Percentiles rank a stretch among this genome's conserved stretches.
Evolutionary conservation across 2,888 invertebrate species (phyloP).

Genomic region (Volucella inflata): DNA sequence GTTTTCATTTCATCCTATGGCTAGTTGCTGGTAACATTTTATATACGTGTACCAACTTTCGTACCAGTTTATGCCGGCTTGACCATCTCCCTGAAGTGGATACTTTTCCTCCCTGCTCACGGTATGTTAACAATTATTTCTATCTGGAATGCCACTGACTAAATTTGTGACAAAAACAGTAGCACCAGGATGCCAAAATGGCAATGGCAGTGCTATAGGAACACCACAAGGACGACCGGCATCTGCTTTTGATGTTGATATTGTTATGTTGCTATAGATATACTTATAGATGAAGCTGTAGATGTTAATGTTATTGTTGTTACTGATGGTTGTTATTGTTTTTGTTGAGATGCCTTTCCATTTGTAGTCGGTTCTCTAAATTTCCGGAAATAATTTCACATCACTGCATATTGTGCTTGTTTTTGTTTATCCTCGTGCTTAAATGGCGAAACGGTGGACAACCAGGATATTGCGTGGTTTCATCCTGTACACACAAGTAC

Average conservation of each 20-base stretch:
- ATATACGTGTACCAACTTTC: no score
- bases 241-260: constrained; percentile 59
- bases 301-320: constrained; percentile 34
- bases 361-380: constrained; percentile 48
- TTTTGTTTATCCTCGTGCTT: constrained; percentile 58
- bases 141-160: constrained; percentile 54
- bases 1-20: constrained; percentile 24
- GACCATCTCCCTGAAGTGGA: constrained; percentile 29
- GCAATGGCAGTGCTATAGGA: neutral
- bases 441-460: constrained; percentile 55
- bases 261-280: constrained; percentile 8
- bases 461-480: constrained; percentile 67
- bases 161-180: constrained; percentile 62
- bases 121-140: constrained; percentile 55
- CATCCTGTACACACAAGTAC: constrained; percentile 3
- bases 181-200: constrained; percentile 35
- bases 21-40: constrained; percentile 2
- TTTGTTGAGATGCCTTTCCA: constrained; percentile 32
- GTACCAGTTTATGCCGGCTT: neutral
- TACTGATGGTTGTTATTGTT: constrained; percentile 20
- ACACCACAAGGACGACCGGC: constrained; percentile 18
- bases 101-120: constrained; percentile 50
- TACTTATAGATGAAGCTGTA: no score
- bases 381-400: constrained; percentile 67
- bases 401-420: constrained; percentile 61